Percentiles rank a stretch among this genome's conserved stretches.
phyloP scores from a whole-genome alignment of 2,888 invertebrate species.

The Doris montereyensis region DNA sequence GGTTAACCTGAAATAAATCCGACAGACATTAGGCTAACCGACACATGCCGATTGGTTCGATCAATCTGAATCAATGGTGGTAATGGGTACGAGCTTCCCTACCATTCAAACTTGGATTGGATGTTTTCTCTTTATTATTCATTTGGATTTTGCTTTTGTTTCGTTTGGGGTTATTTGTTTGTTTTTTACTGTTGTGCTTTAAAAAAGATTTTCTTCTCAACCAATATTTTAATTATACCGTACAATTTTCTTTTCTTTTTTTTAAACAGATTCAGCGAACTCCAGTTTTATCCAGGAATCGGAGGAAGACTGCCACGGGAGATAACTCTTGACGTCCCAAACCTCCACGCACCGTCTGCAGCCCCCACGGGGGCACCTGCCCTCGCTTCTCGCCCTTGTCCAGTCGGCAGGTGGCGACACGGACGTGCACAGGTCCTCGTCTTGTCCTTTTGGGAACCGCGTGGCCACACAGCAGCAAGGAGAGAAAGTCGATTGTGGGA shows the following conservation, averaged over 20 bases:
- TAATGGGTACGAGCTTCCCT: no score
- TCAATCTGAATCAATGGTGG: no score
- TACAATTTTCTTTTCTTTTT: neutral
- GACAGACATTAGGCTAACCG: no score
- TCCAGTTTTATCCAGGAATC: constrained; percentile 14
- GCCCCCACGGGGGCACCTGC: neutral
- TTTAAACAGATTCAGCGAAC: constrained; percentile 27
- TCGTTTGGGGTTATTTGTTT: no score
- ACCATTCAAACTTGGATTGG: no score
- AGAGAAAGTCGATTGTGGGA: neutral
- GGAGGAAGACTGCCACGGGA: neutral
- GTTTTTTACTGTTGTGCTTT: no score
- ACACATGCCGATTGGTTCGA: no score
- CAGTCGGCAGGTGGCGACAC: neutral
- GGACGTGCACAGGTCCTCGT: neutral
- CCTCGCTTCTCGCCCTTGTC: neutral
- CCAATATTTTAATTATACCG: neutral
- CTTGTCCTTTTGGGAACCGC: constrained; percentile 25
- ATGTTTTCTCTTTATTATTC: no score
- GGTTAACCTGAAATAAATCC: no score
- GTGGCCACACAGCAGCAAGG: constrained; percentile 14
- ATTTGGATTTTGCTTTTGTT: no score
- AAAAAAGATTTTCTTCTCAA: neutral
- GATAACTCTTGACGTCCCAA: constrained; percentile 5
- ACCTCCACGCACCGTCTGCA: neutral